Conservation (phyloP, 2,797 vertebrate species). For the Oryzias dopingdopingensis region DNA sequence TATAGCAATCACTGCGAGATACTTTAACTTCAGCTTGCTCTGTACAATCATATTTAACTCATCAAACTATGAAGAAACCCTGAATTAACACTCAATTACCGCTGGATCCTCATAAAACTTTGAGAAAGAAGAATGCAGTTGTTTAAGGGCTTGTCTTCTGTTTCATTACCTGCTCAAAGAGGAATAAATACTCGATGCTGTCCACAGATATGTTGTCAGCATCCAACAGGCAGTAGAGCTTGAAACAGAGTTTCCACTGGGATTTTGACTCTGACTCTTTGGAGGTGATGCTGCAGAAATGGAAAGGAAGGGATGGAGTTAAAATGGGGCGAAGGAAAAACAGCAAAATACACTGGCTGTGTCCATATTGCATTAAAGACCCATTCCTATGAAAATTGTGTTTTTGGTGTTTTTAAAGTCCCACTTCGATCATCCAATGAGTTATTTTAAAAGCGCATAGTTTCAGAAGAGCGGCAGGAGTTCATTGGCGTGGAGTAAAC, state of each 20-base stretch:
- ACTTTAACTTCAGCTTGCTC: conserved; percentile 28
- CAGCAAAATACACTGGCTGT: too few relatives aligned
- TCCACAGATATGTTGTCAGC: conserved; percentile 85
- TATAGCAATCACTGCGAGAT: conserved; percentile 48
- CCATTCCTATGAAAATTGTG: too few relatives aligned
- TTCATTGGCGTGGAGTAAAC: too few relatives aligned
- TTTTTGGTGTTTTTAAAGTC: too few relatives aligned
- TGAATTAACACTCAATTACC: conserved; percentile 13
- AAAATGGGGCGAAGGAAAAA: conserved; percentile 10
- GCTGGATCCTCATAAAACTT: conserved; percentile 4
- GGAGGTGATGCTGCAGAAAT: conserved; percentile 75
- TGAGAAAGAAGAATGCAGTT: conserved; percentile 4
- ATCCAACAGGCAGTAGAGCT: conserved; percentile 90
- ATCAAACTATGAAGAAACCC: too few relatives aligned
- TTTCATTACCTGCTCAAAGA: conserved; percentile 89
- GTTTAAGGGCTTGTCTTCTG: conserved; percentile 11
- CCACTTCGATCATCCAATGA: too few relatives aligned
- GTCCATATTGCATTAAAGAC: too few relatives aligned
- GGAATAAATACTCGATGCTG: conserved; percentile 88
- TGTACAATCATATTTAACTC: too few relatives aligned
- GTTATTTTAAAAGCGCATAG: too few relatives aligned
- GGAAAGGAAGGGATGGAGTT: conserved; percentile 15
- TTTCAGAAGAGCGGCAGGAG: too few relatives aligned
- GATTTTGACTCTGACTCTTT: conserved; percentile 80
- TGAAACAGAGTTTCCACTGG: conserved; percentile 87